Evolutionary conservation across 2,797 vertebrate genomes (phyloP), one percentile per base, ranked within the genome.

Genomic region (Danionella dracula): DNA sequence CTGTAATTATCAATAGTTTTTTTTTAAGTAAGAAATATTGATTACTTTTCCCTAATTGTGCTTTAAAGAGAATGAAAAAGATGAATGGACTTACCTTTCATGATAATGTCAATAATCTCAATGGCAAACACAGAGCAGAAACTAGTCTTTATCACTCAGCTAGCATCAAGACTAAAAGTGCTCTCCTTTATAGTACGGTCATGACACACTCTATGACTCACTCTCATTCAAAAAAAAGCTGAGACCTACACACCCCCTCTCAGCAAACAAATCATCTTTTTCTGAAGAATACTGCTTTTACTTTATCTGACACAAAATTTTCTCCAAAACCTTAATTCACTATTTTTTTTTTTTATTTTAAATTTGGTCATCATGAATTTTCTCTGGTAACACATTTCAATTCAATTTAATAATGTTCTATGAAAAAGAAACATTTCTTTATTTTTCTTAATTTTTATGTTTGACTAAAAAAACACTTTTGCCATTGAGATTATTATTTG

Each of bases 171-270:
- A 79, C 80, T 75, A 80, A 83, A 83, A 86, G 86, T 81, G 84
- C 83, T 84, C 83, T 82, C 84, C 83, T 89, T 88, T 89, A 87
- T 87, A 87, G 79, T 68, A 53, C 15, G 77, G 78, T 76, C 51
- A 86, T 89, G 87, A 53, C 35, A 29, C 44, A 35, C 40, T 40
- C 20, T 10, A 27, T 49, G 19, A 48, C 23, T 59, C 34, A 72
- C 5, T 49, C 27, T 29, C 29, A 66, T 50, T 19, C 45, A 63
- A 42, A 65, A 60, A 71, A 60, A 62, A 21, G 8, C 32, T 45
- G 68, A 64, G 41, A 57, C 42, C 50, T 55, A 34, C 61, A 68
- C 44, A 23, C 21, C 20, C 37, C 31, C 62, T 20, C 35, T 20
- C 17, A 27, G 27, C 29, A 61, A 44, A 65, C 44, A 48, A 61